A percentile compares a stretch with the other conserved stretches of the same genome.
Conservation (phyloP, 37 sponge, comb jelly and placozoan genomes). For the Agelas oroides region DNA sequence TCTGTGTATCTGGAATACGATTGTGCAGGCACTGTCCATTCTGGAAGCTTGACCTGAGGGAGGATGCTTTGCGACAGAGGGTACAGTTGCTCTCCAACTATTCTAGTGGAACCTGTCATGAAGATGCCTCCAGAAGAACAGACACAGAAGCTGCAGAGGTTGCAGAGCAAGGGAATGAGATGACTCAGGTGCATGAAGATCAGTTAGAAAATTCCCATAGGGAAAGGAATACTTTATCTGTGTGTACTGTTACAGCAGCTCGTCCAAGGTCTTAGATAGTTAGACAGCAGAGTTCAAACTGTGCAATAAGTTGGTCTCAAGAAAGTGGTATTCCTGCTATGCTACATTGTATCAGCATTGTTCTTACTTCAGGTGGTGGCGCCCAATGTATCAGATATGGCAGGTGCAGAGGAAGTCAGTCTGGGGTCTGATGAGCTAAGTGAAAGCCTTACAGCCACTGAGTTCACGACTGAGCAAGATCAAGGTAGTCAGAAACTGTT, state of each 20-base stretch:
- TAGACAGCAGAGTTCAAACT: too few species aligned
- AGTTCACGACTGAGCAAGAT: not conserved
- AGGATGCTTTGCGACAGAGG: conserved; percentile 68
- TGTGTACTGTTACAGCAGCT: too few species aligned
- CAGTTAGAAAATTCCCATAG: too few species aligned
- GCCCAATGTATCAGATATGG: too few species aligned
- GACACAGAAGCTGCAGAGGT: not conserved
- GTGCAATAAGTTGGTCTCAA: too few species aligned
- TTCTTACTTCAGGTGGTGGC: too few species aligned
- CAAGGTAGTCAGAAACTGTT: not conserved
- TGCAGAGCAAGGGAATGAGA: not conserved
- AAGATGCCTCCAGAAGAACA: conserved; percentile 52
- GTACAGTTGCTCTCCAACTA: conserved; percentile 72
- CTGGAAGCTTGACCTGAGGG: conserved; percentile 72
- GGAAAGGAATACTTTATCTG: too few species aligned
- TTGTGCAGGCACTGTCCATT: conserved; percentile 25
- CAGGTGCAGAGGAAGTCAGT: conserved; percentile 6
- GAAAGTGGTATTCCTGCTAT: too few species aligned
- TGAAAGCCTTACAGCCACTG: not conserved
- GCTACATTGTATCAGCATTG: too few species aligned
- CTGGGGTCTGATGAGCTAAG: conserved; percentile 3
- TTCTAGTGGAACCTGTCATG: conserved; percentile 71
- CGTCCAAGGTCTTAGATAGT: too few species aligned
- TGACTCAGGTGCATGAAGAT: too few species aligned
- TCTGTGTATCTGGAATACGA: not conserved